A percentile compares a stretch with the other conserved stretches of the same genome.
phyloP scores from a whole-genome alignment of 2,888 invertebrate species.

The Clepsis dumicolana region DNA sequence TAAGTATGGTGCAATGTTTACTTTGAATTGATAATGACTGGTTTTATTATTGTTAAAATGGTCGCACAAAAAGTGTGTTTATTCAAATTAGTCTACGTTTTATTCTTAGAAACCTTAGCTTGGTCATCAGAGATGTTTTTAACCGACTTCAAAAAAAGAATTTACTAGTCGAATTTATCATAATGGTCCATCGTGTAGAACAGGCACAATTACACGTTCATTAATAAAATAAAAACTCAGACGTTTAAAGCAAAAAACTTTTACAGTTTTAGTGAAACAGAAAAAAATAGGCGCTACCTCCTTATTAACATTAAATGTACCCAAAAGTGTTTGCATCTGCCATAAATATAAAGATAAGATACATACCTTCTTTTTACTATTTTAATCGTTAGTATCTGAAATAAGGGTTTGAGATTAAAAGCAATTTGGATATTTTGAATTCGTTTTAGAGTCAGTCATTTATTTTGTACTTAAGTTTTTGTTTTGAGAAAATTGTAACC shows the following conservation, averaged over 20 bases:
- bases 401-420: background rate
- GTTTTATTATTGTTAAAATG: background rate
- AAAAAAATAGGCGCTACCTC: background rate
- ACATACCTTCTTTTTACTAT: background rate
- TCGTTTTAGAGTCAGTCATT: background rate
- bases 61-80: background rate
- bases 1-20: constrained; percentile 18
- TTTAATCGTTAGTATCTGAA: constrained; percentile 9
- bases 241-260: too few relatives aligned
- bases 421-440: background rate
- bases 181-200: too few relatives aligned
- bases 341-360: background rate
- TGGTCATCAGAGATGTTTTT: too few relatives aligned
- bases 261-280: too few relatives aligned
- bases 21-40: background rate
- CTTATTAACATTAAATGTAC: background rate
- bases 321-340: background rate
- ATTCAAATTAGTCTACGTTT: too few relatives aligned
- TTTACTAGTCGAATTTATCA: too few relatives aligned
- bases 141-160: too few relatives aligned
- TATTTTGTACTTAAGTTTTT: background rate
- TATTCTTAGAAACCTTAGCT: too few relatives aligned
- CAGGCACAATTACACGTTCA: too few relatives aligned
- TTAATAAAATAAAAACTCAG: too few relatives aligned
- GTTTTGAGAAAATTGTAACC: background rate